Base-by-base conservation (phyloP, 2,888 invertebrate species). In the Drosophila silvestris region DNA sequence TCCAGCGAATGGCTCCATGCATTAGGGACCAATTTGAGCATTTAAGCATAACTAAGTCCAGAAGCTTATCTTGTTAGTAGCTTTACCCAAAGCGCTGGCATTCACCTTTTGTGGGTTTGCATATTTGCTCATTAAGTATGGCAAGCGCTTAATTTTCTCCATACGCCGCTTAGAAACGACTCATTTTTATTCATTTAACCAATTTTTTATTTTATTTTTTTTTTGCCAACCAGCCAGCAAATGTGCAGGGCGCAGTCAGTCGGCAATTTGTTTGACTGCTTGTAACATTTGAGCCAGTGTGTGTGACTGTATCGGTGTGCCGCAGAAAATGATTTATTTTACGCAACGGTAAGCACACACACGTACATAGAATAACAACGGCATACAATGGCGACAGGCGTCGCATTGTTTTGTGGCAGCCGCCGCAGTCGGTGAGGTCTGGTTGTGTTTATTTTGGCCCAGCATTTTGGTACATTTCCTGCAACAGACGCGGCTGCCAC, bases 141-240 rank as follows among this genome's bases (percentile, higher is more conserved):
- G 73, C 68, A 74, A 82, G 71, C 75, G 85, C 85, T 89, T 85
- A 77, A 82, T 80, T 85, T 77, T 70, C 62, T 68, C 57, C 60
- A 68, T 47, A 76, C 71, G 32, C 28, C 58, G 33, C 66, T 74
- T 52, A 56, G 72, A 82, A 86, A 73, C 81, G 88, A 79, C 68
- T 85, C 81, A 89, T 89, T 87, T 89, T 90, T 90, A 87, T 90
- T 89, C 81, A 89, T 90, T 87, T 86, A 70, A 75, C 79, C 75
- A 76, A 79, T 75, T 90, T n/a, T 47, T 76, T 70, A 12, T 60
- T 56, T 33, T 28, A 1, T 26, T 33, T 16, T 68, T 53, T 16
- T 22, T 12, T 35, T 54, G 39, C 32, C 50, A 44, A 47, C 51
- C 9, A 26, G 47, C 22, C 52, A 59, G 28, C 47, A 58, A 62